These are phyloP conservation scores for Dendrocincla fuliginosa DNA, from an alignment of 2,797 vertebrate species.

Conservation along the genomic window DNA sequence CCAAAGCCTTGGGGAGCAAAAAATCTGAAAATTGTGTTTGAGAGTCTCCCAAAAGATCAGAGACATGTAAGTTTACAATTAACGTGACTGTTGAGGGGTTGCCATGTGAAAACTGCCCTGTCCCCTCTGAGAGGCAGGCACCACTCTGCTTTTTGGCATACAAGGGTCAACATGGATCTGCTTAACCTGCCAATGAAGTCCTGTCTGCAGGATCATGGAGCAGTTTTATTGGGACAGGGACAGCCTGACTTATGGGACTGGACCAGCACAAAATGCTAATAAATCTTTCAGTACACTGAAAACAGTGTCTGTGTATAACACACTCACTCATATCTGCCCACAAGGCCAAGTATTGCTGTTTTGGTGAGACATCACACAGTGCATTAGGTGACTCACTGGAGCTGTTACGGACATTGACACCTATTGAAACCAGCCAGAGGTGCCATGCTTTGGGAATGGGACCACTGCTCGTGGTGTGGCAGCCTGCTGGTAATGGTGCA, in stretches of 20 bases:
- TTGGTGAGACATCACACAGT: rapidly evolving
- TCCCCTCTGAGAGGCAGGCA: background rate
- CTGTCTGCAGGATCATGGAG: background rate
- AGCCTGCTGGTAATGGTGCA: background rate
- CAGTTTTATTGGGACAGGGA: background rate
- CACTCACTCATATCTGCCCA: background rate
- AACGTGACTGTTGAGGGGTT: background rate
- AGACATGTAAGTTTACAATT: background rate
- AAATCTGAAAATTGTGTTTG: background rate
- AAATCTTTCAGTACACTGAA: background rate
- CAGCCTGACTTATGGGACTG: background rate
- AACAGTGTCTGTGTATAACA: background rate
- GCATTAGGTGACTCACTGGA: background rate
- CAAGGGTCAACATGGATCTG: rapidly evolving
- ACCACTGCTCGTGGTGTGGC: background rate
- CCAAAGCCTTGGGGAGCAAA: background rate
- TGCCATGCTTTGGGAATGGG: background rate
- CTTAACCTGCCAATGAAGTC: background rate
- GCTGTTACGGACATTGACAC: background rate
- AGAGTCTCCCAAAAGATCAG: background rate
- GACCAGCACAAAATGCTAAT: background rate
- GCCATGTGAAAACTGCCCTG: background rate
- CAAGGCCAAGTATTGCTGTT: background rate
- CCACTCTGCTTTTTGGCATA: rapidly evolving
- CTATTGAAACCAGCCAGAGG: background rate